phyloP scores from a whole-genome alignment of 2,888 invertebrate species.

The Coenonympha glycerion region DNA sequence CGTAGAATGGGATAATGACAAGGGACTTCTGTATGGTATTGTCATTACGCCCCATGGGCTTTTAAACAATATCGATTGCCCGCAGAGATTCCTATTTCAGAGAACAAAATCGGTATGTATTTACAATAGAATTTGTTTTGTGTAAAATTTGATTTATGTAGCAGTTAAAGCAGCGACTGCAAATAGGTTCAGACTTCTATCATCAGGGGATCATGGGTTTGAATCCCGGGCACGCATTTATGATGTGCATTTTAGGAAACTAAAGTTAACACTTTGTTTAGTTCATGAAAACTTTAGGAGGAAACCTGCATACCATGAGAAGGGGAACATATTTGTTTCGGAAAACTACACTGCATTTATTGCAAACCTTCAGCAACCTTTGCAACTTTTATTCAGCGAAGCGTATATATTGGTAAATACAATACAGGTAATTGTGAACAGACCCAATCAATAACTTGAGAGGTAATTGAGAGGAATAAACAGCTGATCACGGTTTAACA shows the following conservation, averaged over 20 bases:
- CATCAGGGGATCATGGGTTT: no score
- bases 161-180: not conserved
- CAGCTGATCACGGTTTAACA: conserved; percentile 51
- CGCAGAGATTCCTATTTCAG: conserved; percentile 48
- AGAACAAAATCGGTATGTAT: conserved; percentile 25
- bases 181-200: no score
- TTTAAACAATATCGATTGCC: conserved; percentile 49
- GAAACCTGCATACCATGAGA: no score
- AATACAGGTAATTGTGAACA: conserved; percentile 1
- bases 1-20: conserved; percentile 56
- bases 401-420: not conserved
- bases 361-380: no score
- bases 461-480: conserved; percentile 58
- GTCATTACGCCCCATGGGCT: conserved; percentile 54
- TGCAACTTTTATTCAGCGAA: not conserved
- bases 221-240: no score
- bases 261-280: no score
- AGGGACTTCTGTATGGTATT: conserved; percentile 53
- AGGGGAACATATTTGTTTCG: no score
- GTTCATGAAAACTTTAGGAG: no score
- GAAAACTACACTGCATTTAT: no score
- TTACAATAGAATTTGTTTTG: conserved; percentile 25
- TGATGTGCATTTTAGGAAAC: no score
- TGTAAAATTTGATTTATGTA: not conserved
- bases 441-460: conserved; percentile 27